phyloP scores from a whole-genome alignment of 2,888 invertebrate genomes.

The Fragum fragum region DNA sequence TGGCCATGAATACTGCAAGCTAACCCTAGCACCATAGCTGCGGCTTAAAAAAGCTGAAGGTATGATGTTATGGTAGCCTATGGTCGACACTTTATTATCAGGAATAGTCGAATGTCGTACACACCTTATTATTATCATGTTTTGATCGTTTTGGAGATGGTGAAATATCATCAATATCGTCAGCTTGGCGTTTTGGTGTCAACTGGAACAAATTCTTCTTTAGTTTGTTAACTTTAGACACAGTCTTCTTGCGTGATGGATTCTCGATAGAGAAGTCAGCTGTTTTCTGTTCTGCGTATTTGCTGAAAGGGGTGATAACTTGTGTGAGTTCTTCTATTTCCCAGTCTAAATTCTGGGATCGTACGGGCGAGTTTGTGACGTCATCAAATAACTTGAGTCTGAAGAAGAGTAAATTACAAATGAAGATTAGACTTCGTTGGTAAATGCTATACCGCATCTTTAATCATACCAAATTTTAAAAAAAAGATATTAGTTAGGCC shows the following conservation, averaged over 20 bases:
- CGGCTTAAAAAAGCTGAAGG: too few relatives aligned
- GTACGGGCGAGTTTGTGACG: slow-evolving; percentile 23
- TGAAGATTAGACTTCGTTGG: too few relatives aligned
- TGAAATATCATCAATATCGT: slow-evolving; percentile 28
- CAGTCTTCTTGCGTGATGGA: not conserved
- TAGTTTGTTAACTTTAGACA: slow-evolving; percentile 2
- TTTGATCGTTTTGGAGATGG: not conserved
- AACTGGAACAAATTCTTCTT: slow-evolving; percentile 43
- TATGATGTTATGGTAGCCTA: too few relatives aligned
- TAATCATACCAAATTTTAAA: too few relatives aligned
- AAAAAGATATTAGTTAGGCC: too few relatives aligned
- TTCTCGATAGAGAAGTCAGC: slow-evolving; percentile 24
- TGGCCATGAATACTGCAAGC: too few relatives aligned
- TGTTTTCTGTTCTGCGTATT: slow-evolving; percentile 33
- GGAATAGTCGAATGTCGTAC: too few relatives aligned
- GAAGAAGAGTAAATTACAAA: too few relatives aligned
- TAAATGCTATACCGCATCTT: too few relatives aligned
- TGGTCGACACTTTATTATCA: too few relatives aligned
- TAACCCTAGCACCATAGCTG: too few relatives aligned
- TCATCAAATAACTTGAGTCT: slow-evolving; percentile 34
- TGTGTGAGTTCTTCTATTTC: not conserved
- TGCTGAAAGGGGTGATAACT: slow-evolving; percentile 21
- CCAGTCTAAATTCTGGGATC: slow-evolving; percentile 21
- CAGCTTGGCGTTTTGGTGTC: slow-evolving; percentile 36
- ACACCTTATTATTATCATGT: not conserved